These are phyloP conservation scores for Hypocryptadius cinnamomeus DNA, from an alignment of 2,113 vertebrate genomes.

Conservation along the genomic window DNA sequence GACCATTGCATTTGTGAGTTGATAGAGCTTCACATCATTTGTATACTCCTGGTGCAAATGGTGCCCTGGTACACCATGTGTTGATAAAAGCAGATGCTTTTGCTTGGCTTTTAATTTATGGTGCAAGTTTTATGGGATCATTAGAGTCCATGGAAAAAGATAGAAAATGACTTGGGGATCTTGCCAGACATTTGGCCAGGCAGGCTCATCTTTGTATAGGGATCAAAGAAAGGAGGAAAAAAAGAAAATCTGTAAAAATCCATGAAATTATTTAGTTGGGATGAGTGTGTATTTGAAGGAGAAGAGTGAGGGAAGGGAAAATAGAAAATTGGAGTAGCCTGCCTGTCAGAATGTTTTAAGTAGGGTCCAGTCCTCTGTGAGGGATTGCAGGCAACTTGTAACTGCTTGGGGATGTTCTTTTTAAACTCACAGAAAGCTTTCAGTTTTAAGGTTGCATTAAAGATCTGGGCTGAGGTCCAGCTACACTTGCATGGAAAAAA, in stretches of 20 bases:
- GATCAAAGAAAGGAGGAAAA: not conserved
- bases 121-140: not conserved
- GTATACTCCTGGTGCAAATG: not conserved
- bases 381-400: not conserved
- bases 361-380: not conserved
- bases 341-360: not conserved
- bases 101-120: not conserved
- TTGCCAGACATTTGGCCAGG: not conserved
- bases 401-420: not conserved
- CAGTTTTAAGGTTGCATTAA: not conserved
- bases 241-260: not conserved
- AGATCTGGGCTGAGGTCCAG: not conserved
- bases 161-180: not conserved
- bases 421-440: not conserved
- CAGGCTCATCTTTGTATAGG: not conserved
- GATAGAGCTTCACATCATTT: not conserved
- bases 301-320: not conserved
- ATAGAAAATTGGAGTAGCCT: not conserved
- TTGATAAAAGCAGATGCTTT: not conserved
- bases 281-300: not conserved
- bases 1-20: not conserved
- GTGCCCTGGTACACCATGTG: not conserved
- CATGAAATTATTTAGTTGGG: not conserved
- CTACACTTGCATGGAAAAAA: not conserved
- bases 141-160: conserved; percentile 1